Evolutionary conservation across 2,888 invertebrate genomes (phyloP).

Genomic region (Tuberolachnus salignus): DNA sequence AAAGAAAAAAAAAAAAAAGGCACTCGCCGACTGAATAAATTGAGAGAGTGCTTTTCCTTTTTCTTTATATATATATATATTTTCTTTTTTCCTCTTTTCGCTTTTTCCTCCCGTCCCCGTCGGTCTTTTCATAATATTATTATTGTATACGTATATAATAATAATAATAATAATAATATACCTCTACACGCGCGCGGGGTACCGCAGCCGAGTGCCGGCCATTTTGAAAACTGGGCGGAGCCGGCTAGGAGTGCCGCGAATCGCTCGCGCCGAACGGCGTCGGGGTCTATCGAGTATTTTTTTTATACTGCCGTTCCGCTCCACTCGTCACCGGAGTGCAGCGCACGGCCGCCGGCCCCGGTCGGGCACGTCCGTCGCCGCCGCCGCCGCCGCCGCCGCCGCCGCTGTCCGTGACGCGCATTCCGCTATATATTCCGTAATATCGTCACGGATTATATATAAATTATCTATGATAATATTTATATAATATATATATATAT

Average conservation of each 20-base stretch:
- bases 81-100: background rate
- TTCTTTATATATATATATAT: background rate
- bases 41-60: conserved; percentile 47
- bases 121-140: conserved; percentile 9
- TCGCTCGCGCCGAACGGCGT: conserved; percentile 25
- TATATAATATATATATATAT: too few species aligned
- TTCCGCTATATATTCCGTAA: background rate
- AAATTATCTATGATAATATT: too few species aligned
- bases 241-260: conserved; percentile 54
- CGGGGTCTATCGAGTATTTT: conserved; percentile 34
- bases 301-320: conserved; percentile 5
- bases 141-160: too few species aligned
- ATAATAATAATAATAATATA: too few species aligned
- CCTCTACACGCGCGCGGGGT: background rate
- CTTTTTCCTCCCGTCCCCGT: background rate
- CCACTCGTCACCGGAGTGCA: background rate
- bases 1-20: too few species aligned
- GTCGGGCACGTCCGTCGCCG: background rate
- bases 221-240: conserved; percentile 53
- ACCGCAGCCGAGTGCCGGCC: conserved; percentile 25
- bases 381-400: background rate
- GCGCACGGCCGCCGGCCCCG: background rate
- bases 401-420: background rate
- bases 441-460: too few species aligned
- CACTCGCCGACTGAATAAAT: conserved; percentile 34